phyloP scores from a whole-genome alignment of 2,113 vertebrate genomes.

The Peromyscus polionotus region DNA sequence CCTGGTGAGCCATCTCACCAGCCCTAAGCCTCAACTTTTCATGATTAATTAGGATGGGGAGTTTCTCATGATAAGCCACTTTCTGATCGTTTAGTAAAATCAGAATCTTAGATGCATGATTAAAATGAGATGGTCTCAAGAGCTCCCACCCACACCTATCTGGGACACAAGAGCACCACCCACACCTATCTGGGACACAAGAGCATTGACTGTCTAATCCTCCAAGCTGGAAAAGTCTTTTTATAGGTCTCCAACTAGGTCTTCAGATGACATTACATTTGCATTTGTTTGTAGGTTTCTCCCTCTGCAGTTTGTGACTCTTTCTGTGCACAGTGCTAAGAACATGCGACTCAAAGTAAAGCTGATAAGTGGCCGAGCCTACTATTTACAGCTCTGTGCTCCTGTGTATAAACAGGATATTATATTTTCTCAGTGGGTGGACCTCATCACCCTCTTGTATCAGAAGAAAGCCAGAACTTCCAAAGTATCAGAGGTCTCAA shows the following conservation, averaged over 20 bases:
- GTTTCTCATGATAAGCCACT: neutral
- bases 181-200: neutral
- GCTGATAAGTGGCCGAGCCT: conserved; percentile 80
- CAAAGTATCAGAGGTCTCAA: conserved; percentile 59
- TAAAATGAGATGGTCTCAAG: neutral
- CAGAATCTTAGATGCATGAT: neutral
- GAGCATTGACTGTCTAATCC: neutral
- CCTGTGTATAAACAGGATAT: conserved; percentile 57
- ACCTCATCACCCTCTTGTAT: conserved; percentile 80
- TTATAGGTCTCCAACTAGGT: neutral
- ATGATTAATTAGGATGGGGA: conserved; percentile 25
- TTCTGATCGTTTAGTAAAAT: neutral
- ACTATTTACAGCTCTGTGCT: conserved; percentile 85
- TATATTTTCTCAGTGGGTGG: conserved; percentile 80
- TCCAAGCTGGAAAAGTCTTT: neutral
- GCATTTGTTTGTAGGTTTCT: conserved; percentile 81
- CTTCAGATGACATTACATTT: neutral
- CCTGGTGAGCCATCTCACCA: neutral
- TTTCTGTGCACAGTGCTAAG: conserved; percentile 82
- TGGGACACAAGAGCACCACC: neutral
- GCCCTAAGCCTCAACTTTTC: neutral
- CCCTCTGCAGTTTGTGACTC: conserved; percentile 84
- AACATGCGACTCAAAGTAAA: conserved; percentile 81
- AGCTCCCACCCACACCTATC: neutral
- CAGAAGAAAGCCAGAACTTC: conserved; percentile 69